These are phyloP conservation scores for Rhinoraja longicauda DNA, from an alignment of 2,797 vertebrate genomes.

Conservation along the genomic window DNA sequence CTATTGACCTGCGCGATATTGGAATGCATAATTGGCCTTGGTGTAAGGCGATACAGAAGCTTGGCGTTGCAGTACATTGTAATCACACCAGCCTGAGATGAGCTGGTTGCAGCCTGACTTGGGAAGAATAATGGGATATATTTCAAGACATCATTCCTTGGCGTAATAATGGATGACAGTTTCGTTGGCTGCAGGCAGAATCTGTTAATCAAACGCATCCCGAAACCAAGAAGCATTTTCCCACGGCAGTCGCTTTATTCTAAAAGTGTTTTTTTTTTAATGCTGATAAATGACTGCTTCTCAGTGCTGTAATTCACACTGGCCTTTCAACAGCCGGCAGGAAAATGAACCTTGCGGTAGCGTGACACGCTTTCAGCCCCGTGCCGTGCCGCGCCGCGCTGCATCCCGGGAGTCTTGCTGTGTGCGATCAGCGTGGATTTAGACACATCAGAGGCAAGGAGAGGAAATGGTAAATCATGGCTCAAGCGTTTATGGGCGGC, in stretches of 20 bases:
- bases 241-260: constrained; percentile 24
- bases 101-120: neutral
- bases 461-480: neutral
- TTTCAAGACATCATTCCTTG: constrained; percentile 31
- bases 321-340: neutral
- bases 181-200: constrained; percentile 16
- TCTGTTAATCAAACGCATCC: constrained; percentile 30
- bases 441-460: neutral
- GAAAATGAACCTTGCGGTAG: neutral
- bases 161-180: constrained; percentile 27
- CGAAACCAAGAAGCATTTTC: constrained; percentile 14
- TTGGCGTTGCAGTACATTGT: neutral
- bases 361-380: neutral
- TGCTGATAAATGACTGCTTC: constrained; percentile 19
- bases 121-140: constrained; percentile 4
- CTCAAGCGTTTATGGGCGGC: neutral
- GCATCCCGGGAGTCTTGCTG: neutral
- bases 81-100: neutral
- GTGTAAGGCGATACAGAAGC: neutral
- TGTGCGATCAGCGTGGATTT: neutral
- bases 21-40: neutral
- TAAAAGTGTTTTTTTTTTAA: neutral
- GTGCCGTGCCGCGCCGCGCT: too few relatives aligned
- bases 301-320: constrained; percentile 7
- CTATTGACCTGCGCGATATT: too few relatives aligned